phyloP scores from a whole-genome alignment of 2,113 vertebrate genomes.

The Hippopotamus amphibius region DNA sequence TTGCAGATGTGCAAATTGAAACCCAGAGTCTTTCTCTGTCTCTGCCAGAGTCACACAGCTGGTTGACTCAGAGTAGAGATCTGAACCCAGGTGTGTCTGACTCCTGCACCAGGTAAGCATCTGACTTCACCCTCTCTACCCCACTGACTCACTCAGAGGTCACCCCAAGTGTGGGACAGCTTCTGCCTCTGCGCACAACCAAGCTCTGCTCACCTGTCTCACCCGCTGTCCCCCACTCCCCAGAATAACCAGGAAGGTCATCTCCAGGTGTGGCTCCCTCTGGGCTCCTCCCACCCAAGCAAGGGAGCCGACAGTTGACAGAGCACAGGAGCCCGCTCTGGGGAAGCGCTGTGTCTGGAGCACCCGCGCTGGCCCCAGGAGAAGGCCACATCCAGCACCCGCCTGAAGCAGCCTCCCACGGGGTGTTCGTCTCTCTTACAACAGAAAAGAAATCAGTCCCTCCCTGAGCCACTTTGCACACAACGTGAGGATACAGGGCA shows the following conservation, averaged over 20 bases:
- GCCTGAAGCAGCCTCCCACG: accelerated
- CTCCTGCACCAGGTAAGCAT: no score
- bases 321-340: accelerated
- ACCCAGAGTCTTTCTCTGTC: not conserved
- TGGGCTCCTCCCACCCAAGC: not conserved
- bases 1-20: not conserved
- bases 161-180: not conserved
- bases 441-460: not conserved
- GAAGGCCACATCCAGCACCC: accelerated
- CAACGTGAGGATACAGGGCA: accelerated
- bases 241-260: not conserved
- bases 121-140: accelerated
- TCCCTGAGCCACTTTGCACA: accelerated
- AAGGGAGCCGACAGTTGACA: not conserved
- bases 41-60: no score
- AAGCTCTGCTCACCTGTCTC: not conserved
- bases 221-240: accelerated
- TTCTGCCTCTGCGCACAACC: accelerated
- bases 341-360: no score
- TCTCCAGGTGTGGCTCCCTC: not conserved
- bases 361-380: accelerated
- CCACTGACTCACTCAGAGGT: accelerated
- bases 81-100: not conserved
- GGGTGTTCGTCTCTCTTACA: not conserved
- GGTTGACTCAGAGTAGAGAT: not conserved